Percentiles rank a stretch among this genome's conserved stretches.
Conservation (phyloP, 2,113 vertebrate genomes). For the Lanius collurio region DNA sequence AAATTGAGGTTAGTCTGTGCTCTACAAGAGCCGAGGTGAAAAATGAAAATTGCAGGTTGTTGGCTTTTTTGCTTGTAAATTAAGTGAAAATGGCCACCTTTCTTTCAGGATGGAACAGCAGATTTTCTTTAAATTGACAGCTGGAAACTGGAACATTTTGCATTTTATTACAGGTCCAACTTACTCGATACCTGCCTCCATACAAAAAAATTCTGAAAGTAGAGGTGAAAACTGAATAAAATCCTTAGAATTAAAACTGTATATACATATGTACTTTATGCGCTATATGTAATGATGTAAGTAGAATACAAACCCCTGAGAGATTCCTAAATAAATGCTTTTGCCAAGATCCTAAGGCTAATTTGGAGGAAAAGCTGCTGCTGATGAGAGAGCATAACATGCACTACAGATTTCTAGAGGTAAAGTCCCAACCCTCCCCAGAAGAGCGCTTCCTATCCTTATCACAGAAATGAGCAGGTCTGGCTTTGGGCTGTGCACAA, state of each 20-base stretch:
- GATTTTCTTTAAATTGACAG: background rate
- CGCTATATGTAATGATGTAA: background rate
- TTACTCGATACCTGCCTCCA: background rate
- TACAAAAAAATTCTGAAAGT: background rate
- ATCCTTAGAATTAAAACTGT: background rate
- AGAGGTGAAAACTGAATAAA: background rate
- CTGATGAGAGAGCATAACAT: background rate
- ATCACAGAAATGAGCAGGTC: background rate
- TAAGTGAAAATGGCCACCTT: background rate
- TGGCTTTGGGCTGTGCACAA: background rate
- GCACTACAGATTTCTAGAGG: background rate
- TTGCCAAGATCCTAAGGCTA: background rate
- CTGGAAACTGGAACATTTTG: background rate
- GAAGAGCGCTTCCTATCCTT: background rate
- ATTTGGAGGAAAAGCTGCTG: background rate
- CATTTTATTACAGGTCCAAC: background rate
- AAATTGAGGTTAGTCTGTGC: background rate
- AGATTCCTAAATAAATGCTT: background rate
- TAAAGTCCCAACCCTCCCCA: background rate
- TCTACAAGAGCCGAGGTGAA: background rate
- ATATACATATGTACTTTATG: background rate
- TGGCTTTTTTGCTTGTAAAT: background rate
- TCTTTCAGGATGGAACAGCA: background rate
- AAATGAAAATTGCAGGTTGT: background rate
- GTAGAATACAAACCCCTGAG: background rate